A percentile compares a stretch with the other conserved stretches of the same genome.
These are phyloP conservation scores for Sarcophilus harrisii DNA, from an alignment of 2,797 vertebrate species.

Conservation along the genomic window DNA sequence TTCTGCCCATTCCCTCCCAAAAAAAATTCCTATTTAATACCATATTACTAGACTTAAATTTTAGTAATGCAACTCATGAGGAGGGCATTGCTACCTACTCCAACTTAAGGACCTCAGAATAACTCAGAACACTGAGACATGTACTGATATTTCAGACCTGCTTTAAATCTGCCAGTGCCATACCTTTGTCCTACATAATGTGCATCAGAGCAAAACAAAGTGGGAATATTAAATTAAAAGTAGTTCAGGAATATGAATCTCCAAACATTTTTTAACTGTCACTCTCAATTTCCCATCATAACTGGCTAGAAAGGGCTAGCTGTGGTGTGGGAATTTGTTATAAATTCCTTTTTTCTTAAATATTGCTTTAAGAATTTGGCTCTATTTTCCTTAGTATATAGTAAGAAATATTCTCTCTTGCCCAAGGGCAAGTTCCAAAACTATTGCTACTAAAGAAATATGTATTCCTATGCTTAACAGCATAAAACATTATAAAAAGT, in stretches of 20 bases:
- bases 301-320: conserved; percentile 32
- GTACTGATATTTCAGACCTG: conserved; percentile 60
- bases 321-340: conserved; percentile 63
- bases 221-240: conserved; percentile 67
- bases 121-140: background rate
- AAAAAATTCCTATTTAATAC: conserved; percentile 50
- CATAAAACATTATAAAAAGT: conserved; percentile 75
- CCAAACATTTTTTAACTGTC: conserved; percentile 56
- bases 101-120: background rate
- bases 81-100: background rate
- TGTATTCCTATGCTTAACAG: conserved; percentile 70
- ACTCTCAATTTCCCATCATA: conserved; percentile 2
- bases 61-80: background rate
- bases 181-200: conserved; percentile 63
- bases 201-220: conserved; percentile 74
- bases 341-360: conserved; percentile 67
- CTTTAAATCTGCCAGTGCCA: conserved; percentile 66
- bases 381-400: conserved; percentile 70
- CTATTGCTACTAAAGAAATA: conserved; percentile 74
- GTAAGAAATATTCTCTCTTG: conserved; percentile 70
- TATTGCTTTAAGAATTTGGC: conserved; percentile 71
- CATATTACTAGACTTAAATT: conserved; percentile 38
- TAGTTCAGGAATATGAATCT: conserved; percentile 59
- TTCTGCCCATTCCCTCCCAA: conserved; percentile 28
- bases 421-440: conserved; percentile 76